Conservation (phyloP, 2,888 invertebrate species). For the Tetramorium bicarinatum region DNA sequence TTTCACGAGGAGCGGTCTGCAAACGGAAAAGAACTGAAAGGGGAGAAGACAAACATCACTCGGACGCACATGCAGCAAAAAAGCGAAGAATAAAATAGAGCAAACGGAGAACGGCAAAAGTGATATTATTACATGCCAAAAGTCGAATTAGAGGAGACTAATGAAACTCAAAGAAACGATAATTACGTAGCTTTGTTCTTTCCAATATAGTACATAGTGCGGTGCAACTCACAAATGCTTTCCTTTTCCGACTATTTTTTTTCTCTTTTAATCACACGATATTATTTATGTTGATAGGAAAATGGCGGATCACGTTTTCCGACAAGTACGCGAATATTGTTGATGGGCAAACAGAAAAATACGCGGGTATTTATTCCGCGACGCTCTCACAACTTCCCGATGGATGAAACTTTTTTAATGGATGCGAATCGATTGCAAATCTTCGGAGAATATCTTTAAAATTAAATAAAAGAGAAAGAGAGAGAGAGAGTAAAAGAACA, state of each 20-base stretch:
- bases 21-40: conserved; percentile 46
- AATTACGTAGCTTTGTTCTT: neutral
- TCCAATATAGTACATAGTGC: neutral
- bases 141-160: neutral
- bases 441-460: neutral
- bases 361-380: neutral
- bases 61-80: neutral
- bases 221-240: neutral
- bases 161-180: conserved; percentile 5
- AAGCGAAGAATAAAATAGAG: neutral
- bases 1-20: conserved; percentile 41
- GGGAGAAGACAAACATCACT: conserved; percentile 30
- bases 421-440: conserved; percentile 19
- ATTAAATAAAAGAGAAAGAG: neutral
- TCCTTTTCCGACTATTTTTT: neutral
- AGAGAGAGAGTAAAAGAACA: neutral
- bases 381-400: neutral
- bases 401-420: conserved; percentile 37
- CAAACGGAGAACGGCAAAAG: neutral
- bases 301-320: conserved; percentile 31
- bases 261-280: conserved; percentile 5
- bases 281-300: conserved; percentile 10
- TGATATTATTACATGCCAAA: conserved; percentile 21
- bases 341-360: conserved; percentile 25
- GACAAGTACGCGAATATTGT: neutral